Base-by-base conservation (phyloP, 2,113 vertebrate genomes). In the Condylura cristata region DNA sequence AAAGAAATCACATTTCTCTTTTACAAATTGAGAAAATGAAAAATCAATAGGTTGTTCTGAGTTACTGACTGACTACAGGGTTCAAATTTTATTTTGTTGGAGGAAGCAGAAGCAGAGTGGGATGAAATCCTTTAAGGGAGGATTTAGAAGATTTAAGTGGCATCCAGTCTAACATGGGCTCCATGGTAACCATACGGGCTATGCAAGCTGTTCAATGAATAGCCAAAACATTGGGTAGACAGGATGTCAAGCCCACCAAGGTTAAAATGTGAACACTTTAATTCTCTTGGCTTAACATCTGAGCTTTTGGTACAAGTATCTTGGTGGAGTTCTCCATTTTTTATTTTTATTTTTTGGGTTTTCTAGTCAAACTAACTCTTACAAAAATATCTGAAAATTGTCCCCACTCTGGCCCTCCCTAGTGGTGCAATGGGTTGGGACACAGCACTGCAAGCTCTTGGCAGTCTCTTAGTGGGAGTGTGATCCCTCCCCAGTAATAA, bases 31-130 rank as follows among this genome's bases (percentile, higher is more conserved):
- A 92, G 78, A 95, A 88, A 95, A 10, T 94, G 84, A 91, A 94
- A 94, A 95, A 86, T 91, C 92, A 79, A 81, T 93, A 94, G 41
- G 30, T 85, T 92, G 32, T 90, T 95, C 80, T 93, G 91, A 74
- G 66, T 76, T 75, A 34, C 68, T 60, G 46, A 51, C 65, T n/a
- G 68, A 93, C 82, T 78, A 48, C 26, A 66, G 37, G 5, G 20
- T 90, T 97, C 84, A 96, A 28, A 80, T 95, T 92, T 89, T 79
- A 89, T 96, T 96, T 91, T 92, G 89, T 86, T 78, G 41, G 66
- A 86, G 48, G 41, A 80, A 66, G 37, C 65, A 79, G 68, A 89
- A 41, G n/a, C n/a, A 82, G 75, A 93, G 70, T 83, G 63, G 60
- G 63, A 95, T 82, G 76, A 74, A 85, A 46, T 75, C 37, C 70